Base-by-base conservation (phyloP, 2,113 vertebrate species). In the Fregata magnificens region DNA sequence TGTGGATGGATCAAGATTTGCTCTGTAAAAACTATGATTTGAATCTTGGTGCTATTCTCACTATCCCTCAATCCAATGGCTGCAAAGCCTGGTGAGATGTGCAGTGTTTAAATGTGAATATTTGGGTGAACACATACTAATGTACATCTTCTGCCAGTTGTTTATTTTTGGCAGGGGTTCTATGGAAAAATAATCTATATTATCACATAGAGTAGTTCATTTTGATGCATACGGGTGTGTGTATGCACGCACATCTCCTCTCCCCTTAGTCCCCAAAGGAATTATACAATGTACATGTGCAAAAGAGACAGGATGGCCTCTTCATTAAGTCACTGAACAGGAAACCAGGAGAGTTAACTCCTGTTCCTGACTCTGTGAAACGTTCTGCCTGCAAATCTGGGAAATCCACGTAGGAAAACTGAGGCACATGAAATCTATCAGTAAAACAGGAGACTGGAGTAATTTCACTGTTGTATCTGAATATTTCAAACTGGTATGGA, bases 281-380 rank as follows among this genome's bases (percentile, higher is more conserved):
- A 65, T 82, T 72, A 13, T 16, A 36, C 67, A 90, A 72, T 62
- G 32, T 58, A 65, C 56, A 45, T 6, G 26, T 85, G 73, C 70
- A 89, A 42, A 63, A 67, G 20, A 66, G 72, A 92, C 77, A 97
- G 86, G 93, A 95, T 95, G 53, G n/a, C 25, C 40, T 73, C 86
- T 89, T 91, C 86, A 79, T 95, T 86, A 96, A 91, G 36, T 40
- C 34, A 65, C 69, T 2, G 9, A 91, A 63, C 47, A 95, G 93
- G 97, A 96, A 97, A 91, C 40, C 69, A 84, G 79, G 67, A 79
- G 69, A 93, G 31, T 74, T 93, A 65, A 72, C 65, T 97, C 83
- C 80, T 96, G 44, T 84, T 96, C 61, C 86, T 86, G 69, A 59
- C 34, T 78, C 34, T 61, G 26, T 91, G 66, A 82, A 83, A 56